Evolutionary conservation across 1,140 invertebrate genomes (phyloP).

Genomic region (Orius insidiosus): DNA sequence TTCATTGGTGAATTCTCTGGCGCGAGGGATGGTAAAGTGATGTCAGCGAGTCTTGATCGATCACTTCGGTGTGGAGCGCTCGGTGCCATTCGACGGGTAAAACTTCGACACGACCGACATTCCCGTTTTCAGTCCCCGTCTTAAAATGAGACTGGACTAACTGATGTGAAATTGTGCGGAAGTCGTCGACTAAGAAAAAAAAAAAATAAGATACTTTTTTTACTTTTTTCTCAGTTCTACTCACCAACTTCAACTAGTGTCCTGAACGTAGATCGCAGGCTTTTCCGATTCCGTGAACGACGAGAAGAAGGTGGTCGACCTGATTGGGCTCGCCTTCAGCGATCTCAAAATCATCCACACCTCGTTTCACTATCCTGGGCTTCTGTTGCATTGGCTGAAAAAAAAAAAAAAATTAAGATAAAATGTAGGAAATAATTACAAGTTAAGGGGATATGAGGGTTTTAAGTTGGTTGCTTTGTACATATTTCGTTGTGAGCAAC

Average conservation of each 20-base stretch:
- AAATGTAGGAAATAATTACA: too few species aligned
- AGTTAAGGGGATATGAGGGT: too few species aligned
- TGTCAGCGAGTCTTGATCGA: slow-evolving; percentile 72
- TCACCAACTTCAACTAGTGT: slow-evolving; percentile 82
- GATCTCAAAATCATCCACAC: slow-evolving; percentile 61
- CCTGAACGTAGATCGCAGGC: slow-evolving; percentile 84
- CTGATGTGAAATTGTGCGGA: slow-evolving; percentile 61
- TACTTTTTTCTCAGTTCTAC: slow-evolving; percentile 23
- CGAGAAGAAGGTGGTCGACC: slow-evolving; percentile 84
- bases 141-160: slow-evolving; percentile 75
- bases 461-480: too few species aligned
- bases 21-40: slow-evolving; percentile 79
- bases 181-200: slow-evolving; percentile 77
- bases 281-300: slow-evolving; percentile 88
- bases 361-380: slow-evolving; percentile 62
- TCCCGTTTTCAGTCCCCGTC: slow-evolving; percentile 47
- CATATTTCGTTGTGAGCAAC: too few species aligned
- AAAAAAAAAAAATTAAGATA: too few species aligned
- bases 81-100: slow-evolving; percentile 88
- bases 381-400: slow-evolving; percentile 33
- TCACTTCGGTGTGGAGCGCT: slow-evolving; percentile 72
- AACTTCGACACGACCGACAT: slow-evolving; percentile 71
- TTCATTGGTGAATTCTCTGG: slow-evolving; percentile 86
- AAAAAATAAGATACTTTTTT: not conserved
- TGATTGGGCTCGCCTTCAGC: slow-evolving; percentile 66